Evolutionary conservation across 2,797 vertebrate genomes (phyloP).

Genomic region (Spinus pinus): DNA sequence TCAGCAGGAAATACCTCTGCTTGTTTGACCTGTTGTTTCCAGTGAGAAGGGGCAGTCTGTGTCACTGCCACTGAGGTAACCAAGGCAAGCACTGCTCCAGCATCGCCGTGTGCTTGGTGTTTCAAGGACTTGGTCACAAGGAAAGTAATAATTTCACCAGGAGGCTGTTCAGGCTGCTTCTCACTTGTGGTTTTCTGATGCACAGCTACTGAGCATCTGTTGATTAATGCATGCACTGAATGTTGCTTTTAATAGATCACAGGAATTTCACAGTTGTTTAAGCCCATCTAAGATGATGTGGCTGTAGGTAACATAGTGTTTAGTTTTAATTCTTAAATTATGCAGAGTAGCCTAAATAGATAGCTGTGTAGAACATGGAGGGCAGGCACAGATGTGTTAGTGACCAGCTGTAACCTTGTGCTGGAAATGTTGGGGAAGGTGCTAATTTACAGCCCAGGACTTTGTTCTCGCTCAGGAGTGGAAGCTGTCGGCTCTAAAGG

Average conservation of each 20-base stretch:
- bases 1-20: conserved; percentile 1
- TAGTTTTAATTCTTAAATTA: conserved; percentile 51
- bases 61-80: not conserved
- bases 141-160: not conserved
- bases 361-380: not conserved
- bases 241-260: conserved; percentile 43
- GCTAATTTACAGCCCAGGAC: not conserved
- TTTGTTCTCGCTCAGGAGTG: not conserved
- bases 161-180: not conserved
- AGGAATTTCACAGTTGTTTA: conserved; percentile 41
- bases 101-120: not conserved
- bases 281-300: conserved; percentile 36
- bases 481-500: not conserved
- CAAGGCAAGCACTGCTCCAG: not conserved
- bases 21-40: not conserved
- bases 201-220: conserved; percentile 23
- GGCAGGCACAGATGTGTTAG: not conserved
- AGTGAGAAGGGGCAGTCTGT: not conserved
- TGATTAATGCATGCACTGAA: not conserved
- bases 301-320: conserved; percentile 48
- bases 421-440: not conserved
- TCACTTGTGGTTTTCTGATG: conserved; percentile 46
- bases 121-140: not conserved
- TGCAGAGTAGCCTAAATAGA: conserved; percentile 1
- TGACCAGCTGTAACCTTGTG: not conserved